phyloP scores from a whole-genome alignment of 2,888 invertebrate species.

The Mechanitis mazaeus region DNA sequence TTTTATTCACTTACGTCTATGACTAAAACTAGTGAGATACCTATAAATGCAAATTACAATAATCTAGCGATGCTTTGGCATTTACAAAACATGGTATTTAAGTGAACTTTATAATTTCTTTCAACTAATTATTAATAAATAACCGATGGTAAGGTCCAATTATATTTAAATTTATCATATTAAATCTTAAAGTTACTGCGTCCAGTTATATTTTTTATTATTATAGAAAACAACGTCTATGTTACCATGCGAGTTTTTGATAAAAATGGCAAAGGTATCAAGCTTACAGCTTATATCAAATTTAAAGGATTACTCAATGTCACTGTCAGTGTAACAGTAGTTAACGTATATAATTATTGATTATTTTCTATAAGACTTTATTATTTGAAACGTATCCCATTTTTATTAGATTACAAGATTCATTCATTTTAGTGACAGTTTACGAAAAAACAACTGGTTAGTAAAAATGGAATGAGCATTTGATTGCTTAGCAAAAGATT shows the following conservation, averaged over 20 bases:
- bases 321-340: too few relatives aligned
- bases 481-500: constrained; percentile 36
- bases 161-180: constrained; percentile 1
- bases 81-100: constrained; percentile 73
- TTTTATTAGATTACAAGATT: constrained; percentile 2
- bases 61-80: constrained; percentile 78
- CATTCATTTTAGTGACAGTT: constrained; percentile 18
- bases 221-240: too few relatives aligned
- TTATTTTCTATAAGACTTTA: not conserved
- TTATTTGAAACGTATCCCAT: constrained; percentile 1
- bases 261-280: too few relatives aligned
- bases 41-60: constrained; percentile 76
- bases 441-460: constrained; percentile 37
- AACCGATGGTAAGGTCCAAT: not conserved
- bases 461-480: constrained; percentile 42
- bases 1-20: constrained; percentile 67
- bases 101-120: constrained; percentile 24
- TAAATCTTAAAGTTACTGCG: not conserved
- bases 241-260: too few relatives aligned
- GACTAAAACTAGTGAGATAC: constrained; percentile 73
- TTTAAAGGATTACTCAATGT: too few relatives aligned
- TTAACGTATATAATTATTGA: too few relatives aligned
- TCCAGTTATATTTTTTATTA: not conserved
- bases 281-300: too few relatives aligned
- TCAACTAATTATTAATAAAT: not conserved